Evolutionary conservation across 2,888 invertebrate species (phyloP).

Genomic region (Stenchaetothrips biformis): DNA sequence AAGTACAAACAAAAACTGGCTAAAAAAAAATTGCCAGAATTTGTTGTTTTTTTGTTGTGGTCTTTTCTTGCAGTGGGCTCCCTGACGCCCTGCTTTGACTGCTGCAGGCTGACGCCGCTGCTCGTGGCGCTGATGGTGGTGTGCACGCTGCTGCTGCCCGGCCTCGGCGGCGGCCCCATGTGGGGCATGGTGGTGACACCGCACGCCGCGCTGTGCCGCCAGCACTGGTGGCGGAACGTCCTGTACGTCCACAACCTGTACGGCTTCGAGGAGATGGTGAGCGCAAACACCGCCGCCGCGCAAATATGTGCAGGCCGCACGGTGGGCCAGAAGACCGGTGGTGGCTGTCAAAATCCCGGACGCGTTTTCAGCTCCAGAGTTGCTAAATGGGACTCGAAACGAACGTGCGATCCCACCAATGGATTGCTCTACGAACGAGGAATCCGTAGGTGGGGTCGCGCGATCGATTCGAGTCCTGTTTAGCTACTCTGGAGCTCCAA

Average conservation of each 20-base stretch:
- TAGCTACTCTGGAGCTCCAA: no score
- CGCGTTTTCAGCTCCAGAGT: no score
- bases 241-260: conserved; percentile 56
- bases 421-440: no score
- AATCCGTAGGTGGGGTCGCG: no score
- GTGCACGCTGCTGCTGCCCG: conserved; percentile 54
- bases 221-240: conserved; percentile 56
- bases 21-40: no score
- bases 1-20: no score
- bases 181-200: conserved; percentile 56
- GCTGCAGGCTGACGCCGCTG: conserved; percentile 50
- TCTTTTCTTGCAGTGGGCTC: conserved; percentile 10
- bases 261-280: conserved; percentile 57
- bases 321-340: no score
- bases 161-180: conserved; percentile 53
- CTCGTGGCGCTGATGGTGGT: conserved; percentile 53
- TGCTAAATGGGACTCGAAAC: no score
- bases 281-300: conserved; percentile 32
- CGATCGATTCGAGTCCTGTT: no score
- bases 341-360: neutral
- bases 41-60: neutral
- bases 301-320: neutral
- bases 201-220: conserved; percentile 53
- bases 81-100: no score
- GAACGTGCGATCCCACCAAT: no score